A percentile compares a stretch with the other conserved stretches of the same genome.
Evolutionary conservation across 2,113 vertebrate genomes (phyloP).

Genomic region (Polypterus senegalus): DNA sequence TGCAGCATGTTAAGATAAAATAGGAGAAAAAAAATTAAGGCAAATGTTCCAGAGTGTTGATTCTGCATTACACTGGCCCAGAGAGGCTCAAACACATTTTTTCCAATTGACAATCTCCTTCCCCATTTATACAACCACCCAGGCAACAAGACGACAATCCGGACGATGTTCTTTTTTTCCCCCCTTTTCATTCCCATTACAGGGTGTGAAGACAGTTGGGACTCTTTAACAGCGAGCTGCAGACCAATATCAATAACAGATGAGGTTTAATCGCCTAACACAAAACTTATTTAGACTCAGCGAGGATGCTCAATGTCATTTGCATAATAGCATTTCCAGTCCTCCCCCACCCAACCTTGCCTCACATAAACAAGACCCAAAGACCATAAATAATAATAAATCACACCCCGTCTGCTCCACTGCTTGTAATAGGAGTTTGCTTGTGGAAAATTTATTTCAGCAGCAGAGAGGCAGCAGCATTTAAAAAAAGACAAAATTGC

Average conservation of each 20-base stretch:
- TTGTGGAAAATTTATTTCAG: slow-evolving; percentile 65
- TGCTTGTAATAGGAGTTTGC: slow-evolving; percentile 58
- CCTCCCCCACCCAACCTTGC: slow-evolving; percentile 61
- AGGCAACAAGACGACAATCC: slow-evolving; percentile 60
- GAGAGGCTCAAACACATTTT: background rate
- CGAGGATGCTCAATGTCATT: slow-evolving; percentile 78
- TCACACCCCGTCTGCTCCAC: slow-evolving; percentile 52
- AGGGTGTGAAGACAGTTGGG: slow-evolving; percentile 76
- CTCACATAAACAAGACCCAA: slow-evolving; percentile 67
- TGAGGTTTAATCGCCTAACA: slow-evolving; percentile 90
- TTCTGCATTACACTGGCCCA: background rate
- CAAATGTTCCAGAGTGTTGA: background rate
- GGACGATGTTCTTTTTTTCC: slow-evolving; percentile 56
- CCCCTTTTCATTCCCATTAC: slow-evolving; percentile 78
- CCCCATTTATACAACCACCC: slow-evolving; percentile 26
- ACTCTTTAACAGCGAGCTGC: slow-evolving; percentile 83
- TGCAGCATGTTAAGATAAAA: slow-evolving; percentile 18
- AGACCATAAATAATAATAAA: slow-evolving; percentile 77
- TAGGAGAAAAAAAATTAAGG: background rate
- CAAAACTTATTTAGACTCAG: slow-evolving; percentile 76
- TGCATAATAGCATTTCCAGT: slow-evolving; percentile 96
- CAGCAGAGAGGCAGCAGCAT: slow-evolving; percentile 59
- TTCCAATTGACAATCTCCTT: background rate
- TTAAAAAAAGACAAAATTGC: slow-evolving; percentile 31
- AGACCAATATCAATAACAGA: slow-evolving; percentile 98